Percentiles rank a stretch among this genome's conserved stretches.
These are phyloP conservation scores for Oreochromis mossambicus DNA, from an alignment of 2,797 vertebrate genomes.

Conservation along the genomic window DNA sequence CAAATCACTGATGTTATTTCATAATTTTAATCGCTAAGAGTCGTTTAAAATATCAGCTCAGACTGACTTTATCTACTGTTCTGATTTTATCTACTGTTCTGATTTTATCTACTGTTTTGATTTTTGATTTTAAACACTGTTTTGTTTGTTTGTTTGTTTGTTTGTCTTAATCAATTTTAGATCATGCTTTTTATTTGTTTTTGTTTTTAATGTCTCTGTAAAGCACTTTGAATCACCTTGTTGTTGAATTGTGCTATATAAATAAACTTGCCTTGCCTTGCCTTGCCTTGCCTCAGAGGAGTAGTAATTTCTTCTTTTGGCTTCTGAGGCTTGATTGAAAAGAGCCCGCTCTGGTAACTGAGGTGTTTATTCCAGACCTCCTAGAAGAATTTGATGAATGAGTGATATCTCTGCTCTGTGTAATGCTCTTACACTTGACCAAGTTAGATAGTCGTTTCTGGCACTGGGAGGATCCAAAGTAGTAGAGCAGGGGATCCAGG, in stretches of 20 bases:
- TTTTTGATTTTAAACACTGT: too few relatives aligned
- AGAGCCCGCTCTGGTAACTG: constrained; percentile 35
- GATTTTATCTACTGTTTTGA: too few relatives aligned
- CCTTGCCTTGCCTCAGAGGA: too few relatives aligned
- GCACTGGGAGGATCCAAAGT: not conserved
- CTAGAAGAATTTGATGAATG: not conserved
- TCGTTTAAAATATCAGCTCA: not conserved
- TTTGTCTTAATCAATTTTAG: too few relatives aligned
- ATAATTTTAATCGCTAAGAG: not conserved
- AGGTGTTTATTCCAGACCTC: constrained; percentile 1
- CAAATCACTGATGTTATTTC: not conserved
- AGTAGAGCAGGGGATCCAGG: not conserved
- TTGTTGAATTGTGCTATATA: too few relatives aligned
- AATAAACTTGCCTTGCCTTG: too few relatives aligned
- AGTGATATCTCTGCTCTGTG: constrained; percentile 18
- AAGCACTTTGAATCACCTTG: too few relatives aligned
- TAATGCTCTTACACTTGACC: not conserved
- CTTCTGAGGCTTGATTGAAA: not conserved
- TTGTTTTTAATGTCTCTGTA: too few relatives aligned
- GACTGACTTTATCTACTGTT: too few relatives aligned
- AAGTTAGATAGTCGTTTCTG: not conserved
- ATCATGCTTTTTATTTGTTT: too few relatives aligned
- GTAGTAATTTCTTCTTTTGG: constrained; percentile 64
- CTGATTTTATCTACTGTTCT: too few relatives aligned
- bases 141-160: too few relatives aligned